Percentiles rank a stretch among this genome's conserved stretches.
phyloP scores from a whole-genome alignment of 1,140 invertebrate genomes.

The Ceratosolen solmsi region DNA sequence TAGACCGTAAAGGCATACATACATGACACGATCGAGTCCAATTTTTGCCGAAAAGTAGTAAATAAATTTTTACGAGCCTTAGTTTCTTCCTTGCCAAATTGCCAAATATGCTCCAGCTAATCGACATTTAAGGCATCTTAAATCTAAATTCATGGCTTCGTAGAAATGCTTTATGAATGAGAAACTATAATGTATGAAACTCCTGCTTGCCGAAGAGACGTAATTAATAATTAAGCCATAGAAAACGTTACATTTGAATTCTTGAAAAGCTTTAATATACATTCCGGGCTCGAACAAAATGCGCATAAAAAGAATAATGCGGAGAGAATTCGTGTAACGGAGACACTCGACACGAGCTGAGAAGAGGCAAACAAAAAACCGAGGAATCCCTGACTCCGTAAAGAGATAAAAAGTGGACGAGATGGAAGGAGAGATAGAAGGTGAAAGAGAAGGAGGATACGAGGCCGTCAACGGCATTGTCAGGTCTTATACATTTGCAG shows the following conservation, averaged over 20 bases:
- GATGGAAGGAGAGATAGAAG: not conserved
- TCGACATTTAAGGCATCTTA: not conserved
- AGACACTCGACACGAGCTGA: not conserved
- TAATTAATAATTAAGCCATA: not conserved
- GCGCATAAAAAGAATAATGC: conserved; percentile 18
- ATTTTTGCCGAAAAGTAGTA: not conserved
- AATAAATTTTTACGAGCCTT: not conserved
- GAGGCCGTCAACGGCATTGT: not conserved
- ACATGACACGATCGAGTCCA: not conserved
- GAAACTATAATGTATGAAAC: not conserved
- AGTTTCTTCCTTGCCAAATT: not conserved
- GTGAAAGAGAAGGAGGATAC: not conserved
- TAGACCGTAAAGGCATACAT: not conserved
- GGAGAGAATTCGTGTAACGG: not conserved
- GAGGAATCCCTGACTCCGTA: not conserved
- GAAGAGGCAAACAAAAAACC: not conserved
- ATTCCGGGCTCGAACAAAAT: not conserved
- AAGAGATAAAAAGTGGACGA: not conserved
- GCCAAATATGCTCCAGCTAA: too few relatives aligned
- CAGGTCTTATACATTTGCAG: not conserved
- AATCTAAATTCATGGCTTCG: conserved; percentile 25
- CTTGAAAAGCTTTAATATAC: not conserved
- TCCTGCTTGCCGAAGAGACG: not conserved
- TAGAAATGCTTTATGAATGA: not conserved
- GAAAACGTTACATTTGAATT: not conserved